phyloP scores from a whole-genome alignment of 2,888 invertebrate genomes.

The Epistrophe eligans region DNA sequence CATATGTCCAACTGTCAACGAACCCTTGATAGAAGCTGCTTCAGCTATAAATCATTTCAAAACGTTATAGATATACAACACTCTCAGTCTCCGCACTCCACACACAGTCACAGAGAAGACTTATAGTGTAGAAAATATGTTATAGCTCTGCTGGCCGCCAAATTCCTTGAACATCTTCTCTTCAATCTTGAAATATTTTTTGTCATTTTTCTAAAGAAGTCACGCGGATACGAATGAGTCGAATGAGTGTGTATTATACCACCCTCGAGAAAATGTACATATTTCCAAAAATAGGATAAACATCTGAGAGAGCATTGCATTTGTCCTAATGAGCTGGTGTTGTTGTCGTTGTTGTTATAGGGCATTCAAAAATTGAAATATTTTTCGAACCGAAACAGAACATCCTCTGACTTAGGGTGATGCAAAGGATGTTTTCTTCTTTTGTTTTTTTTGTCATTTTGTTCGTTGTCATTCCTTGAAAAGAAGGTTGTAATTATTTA shows the following conservation, averaged over 20 bases:
- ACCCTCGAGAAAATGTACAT: constrained; percentile 17
- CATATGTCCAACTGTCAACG: constrained; percentile 73
- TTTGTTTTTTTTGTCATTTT: constrained; percentile 4
- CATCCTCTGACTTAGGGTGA: constrained; percentile 40
- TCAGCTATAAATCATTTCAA: constrained; percentile 58
- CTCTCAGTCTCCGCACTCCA: not conserved
- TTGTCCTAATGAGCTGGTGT: constrained; percentile 63
- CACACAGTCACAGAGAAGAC: not conserved
- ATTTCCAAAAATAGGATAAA: constrained; percentile 67
- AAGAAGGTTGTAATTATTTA: constrained; percentile 53
- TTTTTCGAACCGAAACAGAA: constrained; percentile 59
- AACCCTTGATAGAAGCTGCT: constrained; percentile 50
- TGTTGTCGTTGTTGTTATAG: constrained; percentile 2
- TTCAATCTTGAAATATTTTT: constrained; percentile 47
- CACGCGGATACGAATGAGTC: constrained; percentile 13
- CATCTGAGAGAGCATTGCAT: constrained; percentile 34
- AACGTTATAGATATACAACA: not conserved
- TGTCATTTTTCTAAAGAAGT: constrained; percentile 34
- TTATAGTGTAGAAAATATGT: not conserved
- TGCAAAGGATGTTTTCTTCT: constrained; percentile 29
- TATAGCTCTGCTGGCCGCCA: not conserved
- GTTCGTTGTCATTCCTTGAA: not conserved
- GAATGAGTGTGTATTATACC: not conserved
- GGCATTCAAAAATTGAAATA: constrained; percentile 64
- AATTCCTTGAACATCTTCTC: constrained; percentile 47